Evolutionary conservation across 2,888 invertebrate genomes (phyloP).

Genomic region (Dynastes maya): DNA sequence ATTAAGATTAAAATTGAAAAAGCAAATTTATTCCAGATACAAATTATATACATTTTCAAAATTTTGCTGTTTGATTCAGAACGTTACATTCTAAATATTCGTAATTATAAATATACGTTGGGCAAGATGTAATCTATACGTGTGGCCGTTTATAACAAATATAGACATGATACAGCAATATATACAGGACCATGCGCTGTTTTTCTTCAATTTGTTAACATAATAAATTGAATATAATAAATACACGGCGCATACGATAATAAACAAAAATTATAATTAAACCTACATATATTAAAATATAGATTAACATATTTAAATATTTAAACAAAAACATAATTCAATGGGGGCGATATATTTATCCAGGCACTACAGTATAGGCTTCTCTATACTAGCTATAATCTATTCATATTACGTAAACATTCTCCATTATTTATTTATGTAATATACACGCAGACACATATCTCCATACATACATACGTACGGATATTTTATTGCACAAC

Average conservation of each 20-base stretch:
- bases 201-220: conserved; percentile 52
- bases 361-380: background rate
- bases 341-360: conserved; percentile 41
- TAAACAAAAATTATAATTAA: conserved; percentile 52
- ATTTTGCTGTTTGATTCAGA: no score
- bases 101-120: no score
- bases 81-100: no score
- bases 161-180: background rate
- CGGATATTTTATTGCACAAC: conserved; percentile 20
- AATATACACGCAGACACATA: conserved; percentile 8
- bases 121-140: background rate
- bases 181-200: conserved; percentile 26
- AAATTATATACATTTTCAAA: no score
- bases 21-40: no score
- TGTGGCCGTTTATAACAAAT: background rate
- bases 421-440: conserved; percentile 37
- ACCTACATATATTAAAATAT: conserved; percentile 51
- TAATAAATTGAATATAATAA: conserved; percentile 54
- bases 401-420: conserved; percentile 35
- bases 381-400: background rate
- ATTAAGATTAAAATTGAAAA: no score
- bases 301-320: conserved; percentile 56
- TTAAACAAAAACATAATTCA: conserved; percentile 53
- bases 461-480: background rate
- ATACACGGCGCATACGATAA: conserved; percentile 37